phyloP scores from a whole-genome alignment of 2,888 invertebrate species.

The Clitarchus hookeri region DNA sequence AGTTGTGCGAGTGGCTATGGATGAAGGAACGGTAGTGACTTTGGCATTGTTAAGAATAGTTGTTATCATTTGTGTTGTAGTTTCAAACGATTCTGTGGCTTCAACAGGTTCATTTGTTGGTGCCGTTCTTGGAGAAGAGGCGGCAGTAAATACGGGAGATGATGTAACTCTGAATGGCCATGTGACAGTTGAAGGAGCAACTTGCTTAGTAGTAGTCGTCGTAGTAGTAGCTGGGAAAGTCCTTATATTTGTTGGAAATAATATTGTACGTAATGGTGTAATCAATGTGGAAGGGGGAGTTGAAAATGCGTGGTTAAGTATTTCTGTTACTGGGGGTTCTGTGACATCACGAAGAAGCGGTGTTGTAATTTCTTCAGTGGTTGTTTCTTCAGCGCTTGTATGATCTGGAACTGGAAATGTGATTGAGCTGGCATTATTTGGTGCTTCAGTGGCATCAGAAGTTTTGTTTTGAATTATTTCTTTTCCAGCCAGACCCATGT shows the following conservation, averaged over 20 bases:
- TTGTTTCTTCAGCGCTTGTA: not conserved
- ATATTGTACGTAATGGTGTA: not conserved
- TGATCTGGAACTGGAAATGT: not conserved
- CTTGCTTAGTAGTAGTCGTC: not conserved
- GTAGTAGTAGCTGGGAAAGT: not conserved
- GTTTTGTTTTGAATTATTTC: not conserved
- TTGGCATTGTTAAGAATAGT: not conserved
- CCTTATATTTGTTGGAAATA: not conserved
- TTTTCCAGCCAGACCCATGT: not conserved
- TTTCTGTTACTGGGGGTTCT: not conserved
- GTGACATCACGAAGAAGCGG: not conserved
- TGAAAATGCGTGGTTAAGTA: not conserved
- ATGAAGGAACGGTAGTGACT: not conserved
- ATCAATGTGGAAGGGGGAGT: not conserved
- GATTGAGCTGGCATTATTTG: not conserved
- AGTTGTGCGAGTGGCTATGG: not conserved
- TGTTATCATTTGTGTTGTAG: not conserved
- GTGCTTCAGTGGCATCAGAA: not conserved
- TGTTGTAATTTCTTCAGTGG: not conserved
- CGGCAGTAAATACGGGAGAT: no score
- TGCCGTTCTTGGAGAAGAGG: not conserved
- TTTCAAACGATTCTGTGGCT: not conserved
- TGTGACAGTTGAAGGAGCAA: not conserved
- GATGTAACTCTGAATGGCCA: no score
- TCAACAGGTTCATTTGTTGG: not conserved